Conservation (phyloP, 2,888 invertebrate species). For the Hypercompe scribonia region DNA sequence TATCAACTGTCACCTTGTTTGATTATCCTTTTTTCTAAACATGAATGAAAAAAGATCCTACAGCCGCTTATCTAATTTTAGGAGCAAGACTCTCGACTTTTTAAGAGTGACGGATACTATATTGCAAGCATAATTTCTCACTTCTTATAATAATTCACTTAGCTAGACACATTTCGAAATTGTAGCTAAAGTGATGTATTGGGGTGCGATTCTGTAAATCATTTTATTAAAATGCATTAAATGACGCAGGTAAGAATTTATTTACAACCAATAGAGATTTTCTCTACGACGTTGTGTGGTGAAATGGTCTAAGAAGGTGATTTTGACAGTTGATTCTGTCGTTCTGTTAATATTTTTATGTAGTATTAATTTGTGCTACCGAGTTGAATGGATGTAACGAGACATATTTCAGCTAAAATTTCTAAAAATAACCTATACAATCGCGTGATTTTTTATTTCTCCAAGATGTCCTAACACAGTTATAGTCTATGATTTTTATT, state of each 20-base stretch:
- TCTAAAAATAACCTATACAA: no score
- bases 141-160: slow-evolving; percentile 53
- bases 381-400: no score
- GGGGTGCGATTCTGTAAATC: slow-evolving; percentile 49
- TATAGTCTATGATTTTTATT: no score
- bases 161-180: slow-evolving; percentile 76
- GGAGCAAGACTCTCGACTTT: not conserved
- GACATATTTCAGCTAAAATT: no score
- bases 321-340: no score
- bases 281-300: not conserved
- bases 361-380: no score
- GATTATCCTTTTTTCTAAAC: not conserved
- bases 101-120: not conserved
- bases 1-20: not conserved
- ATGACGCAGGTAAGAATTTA: not conserved
- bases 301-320: no score
- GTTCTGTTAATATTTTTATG: no score
- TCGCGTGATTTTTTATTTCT: no score
- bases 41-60: not conserved
- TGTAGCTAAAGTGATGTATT: slow-evolving; percentile 75
- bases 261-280: not conserved
- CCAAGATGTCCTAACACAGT: no score
- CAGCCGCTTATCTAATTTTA: not conserved
- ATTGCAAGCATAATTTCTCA: slow-evolving; percentile 45
- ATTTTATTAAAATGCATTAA: slow-evolving; percentile 23